Base-by-base conservation (phyloP, 2,888 invertebrate genomes). In the Mayetiola destructor region DNA sequence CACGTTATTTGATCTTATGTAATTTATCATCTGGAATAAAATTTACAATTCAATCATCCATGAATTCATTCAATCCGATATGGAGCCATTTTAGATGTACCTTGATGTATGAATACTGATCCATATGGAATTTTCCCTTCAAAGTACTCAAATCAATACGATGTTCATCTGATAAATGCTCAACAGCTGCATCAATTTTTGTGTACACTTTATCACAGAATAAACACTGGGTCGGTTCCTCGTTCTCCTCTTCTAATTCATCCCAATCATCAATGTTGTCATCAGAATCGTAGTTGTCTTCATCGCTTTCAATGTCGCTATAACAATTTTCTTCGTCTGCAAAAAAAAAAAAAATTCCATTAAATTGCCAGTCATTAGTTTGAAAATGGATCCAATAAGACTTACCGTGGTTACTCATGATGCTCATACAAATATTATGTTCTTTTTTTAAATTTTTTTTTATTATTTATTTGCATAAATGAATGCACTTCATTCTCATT, bases 81-180 rank as follows among this genome's bases (percentile, higher is more conserved):
- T 16, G 4, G 14, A 27, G 16, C 16, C 6, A 27, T 21, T 29
- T 55, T 12, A 21, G n/a, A n/a, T 20, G 1, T 52, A 66, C 64
- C 68, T 87, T 87, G 27, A 87, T 83, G 63, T 84, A 88, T 0
- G 84, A 83, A 70, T 90, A 88, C 65, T 84, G 84, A 67, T 90
- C 88, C 80, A 90, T 83, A 62, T 78, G 78, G 64, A 83, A 82
- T 66, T 80, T 84, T 3, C 69, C 68, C 69, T 86, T 85, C 36
- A 89, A 72, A 54, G 72, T 69, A 6, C 76, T 70, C 58, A 89
- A 72, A 66, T 80, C 78, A 62, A 90, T 82, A 57, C 76, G 76
- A 65, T 89, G 89, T 16, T 66, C 71, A 4, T 68, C 68, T 61
- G 78, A 77, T 61, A 87, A 80, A 68, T 90, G 89, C 21, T 76